Base-by-base conservation (phyloP, 1,140 invertebrate genomes). In the Doryteuthis pealeii region DNA sequence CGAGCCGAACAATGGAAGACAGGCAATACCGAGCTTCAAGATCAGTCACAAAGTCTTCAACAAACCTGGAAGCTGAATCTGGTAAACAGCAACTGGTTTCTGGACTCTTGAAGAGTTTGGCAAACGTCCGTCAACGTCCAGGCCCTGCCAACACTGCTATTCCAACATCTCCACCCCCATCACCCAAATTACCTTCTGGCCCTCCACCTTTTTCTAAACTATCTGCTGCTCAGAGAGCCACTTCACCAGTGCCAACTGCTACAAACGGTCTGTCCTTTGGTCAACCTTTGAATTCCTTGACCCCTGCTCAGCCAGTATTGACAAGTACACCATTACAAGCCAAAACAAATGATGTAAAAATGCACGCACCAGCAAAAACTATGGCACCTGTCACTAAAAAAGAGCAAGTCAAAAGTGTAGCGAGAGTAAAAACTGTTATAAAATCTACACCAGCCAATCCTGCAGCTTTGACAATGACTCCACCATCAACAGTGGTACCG, bases 391-490 rank as follows among this genome's bases (percentile, higher is more conserved):
- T n/a, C n/a, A n/a, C n/a, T n/a, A n/a, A n/a, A n/a, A n/a, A n/a
- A n/a, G n/a, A n/a, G n/a, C n/a, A n/a, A n/a, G n/a, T n/a, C n/a
- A 40, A 10, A 40, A 40, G 35, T 40, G 14, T 26, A 68, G 58
- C 6, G 22, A 31, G 31, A 69, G 32, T 69, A 15, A 69, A 30
- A 35, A 18, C 31, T 18, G 28, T 40, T 35, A 71, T 28, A 2
- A 69, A 70, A 33, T 79, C 76, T 66, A 40, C 73, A 12, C 72
- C 72, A 43, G 33, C 45, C 8, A 74, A 74, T 22, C 74, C 76
- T 8, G 77, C 77, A n/a, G 70, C 76, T 12, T 74, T 78, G 58
- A 76, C 80, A 12, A 33, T 45, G 32, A 70, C 73, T 33, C 35
- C 74, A n/a, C 76, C 76, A 35, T 75, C 78, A n/a, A 18, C 74